These are phyloP conservation scores for Hirtodrosophila duncani DNA, from an alignment of 2,888 invertebrate species.

Conservation along the genomic window DNA sequence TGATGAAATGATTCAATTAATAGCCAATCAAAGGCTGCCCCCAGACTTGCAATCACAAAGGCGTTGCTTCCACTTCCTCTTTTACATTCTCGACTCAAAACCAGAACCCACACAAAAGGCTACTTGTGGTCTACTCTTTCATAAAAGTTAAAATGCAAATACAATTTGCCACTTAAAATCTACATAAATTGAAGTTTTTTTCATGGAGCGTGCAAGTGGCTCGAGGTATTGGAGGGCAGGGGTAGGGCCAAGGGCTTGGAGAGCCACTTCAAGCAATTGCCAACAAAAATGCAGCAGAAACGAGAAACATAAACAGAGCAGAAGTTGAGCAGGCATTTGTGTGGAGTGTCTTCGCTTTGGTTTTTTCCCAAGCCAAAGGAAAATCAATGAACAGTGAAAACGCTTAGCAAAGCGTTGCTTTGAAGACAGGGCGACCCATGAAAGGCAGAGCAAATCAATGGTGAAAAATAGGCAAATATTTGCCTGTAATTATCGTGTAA, in stretches of 20 bases:
- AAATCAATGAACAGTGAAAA: constrained; percentile 47
- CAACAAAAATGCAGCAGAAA: constrained; percentile 34
- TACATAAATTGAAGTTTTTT: constrained; percentile 51
- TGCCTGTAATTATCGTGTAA: background rate
- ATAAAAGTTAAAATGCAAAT: constrained; percentile 63
- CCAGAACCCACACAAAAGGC: constrained; percentile 27
- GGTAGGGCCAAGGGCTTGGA: constrained; percentile 26
- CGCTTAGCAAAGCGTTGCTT: constrained; percentile 4
- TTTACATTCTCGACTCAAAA: background rate
- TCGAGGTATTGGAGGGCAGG: background rate
- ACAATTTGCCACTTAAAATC: constrained; percentile 72
- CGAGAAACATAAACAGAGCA: constrained; percentile 1
- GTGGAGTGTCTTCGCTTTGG: constrained; percentile 17
- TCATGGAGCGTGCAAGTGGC: constrained; percentile 3
- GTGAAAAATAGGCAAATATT: no score
- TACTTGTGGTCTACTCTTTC: constrained; percentile 57
- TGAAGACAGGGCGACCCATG: no score
- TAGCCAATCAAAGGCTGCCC: constrained; percentile 21
- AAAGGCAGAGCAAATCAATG: no score
- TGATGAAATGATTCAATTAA: constrained; percentile 26
- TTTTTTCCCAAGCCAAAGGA: constrained; percentile 20
- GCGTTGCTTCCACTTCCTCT: no score
- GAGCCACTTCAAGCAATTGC: constrained; percentile 55
- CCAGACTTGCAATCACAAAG: background rate
- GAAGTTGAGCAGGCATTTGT: no score